These are phyloP conservation scores for Callipepla californica DNA, from an alignment of 2,113 vertebrate species.

Conservation along the genomic window DNA sequence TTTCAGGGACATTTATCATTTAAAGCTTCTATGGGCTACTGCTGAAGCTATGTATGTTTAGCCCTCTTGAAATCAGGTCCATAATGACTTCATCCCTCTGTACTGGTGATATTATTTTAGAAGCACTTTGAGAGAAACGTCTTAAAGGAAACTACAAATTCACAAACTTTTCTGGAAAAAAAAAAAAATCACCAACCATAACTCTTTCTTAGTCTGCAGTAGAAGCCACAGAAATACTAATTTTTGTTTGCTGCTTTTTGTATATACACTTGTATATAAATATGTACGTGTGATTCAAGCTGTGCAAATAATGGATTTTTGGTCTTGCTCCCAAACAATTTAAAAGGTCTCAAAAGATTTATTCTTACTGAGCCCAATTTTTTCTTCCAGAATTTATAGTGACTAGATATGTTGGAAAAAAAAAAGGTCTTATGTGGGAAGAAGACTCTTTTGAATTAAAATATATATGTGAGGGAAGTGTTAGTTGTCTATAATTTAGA, in stretches of 20 bases:
- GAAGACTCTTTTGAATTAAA: not conserved
- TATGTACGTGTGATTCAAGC: not conserved
- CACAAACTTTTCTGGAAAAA: constrained; percentile 9
- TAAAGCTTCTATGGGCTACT: not conserved
- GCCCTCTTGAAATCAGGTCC: not conserved
- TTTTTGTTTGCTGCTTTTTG: constrained; percentile 53
- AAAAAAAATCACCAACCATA: not conserved
- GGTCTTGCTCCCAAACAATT: not conserved
- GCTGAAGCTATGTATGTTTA: not conserved
- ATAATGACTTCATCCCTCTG: not conserved
- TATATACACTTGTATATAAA: not conserved
- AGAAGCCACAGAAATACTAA: constrained; percentile 28
- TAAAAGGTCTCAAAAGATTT: not conserved
- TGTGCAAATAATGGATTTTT: constrained; percentile 43
- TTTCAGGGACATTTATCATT: not conserved
- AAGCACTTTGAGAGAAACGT: not conserved
- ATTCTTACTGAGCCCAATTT: not conserved
- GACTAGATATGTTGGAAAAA: not conserved
- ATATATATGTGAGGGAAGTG: not conserved
- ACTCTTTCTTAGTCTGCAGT: not conserved
- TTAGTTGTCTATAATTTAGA: constrained; percentile 1
- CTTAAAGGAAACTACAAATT: not conserved
- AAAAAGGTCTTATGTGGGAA: not conserved
- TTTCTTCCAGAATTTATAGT: constrained; percentile 19
- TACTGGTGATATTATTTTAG: not conserved